Conservation (phyloP, 2,113 vertebrate species). For the Pelusios castaneus region DNA sequence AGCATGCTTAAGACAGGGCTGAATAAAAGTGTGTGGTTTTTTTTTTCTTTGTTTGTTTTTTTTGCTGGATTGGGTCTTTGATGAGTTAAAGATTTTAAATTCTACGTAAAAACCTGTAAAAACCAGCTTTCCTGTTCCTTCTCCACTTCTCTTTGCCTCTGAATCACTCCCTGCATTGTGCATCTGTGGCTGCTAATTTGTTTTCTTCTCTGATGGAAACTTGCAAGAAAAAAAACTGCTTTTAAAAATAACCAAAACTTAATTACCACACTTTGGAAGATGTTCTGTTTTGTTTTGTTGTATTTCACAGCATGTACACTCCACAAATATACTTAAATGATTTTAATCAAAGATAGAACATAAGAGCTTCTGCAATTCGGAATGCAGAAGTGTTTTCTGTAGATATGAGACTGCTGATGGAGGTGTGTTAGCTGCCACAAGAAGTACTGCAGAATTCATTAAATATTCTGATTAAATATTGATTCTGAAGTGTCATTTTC, state of each 20-base stretch:
- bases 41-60: too few relatives aligned
- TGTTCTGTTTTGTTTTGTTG: neutral
- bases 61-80: neutral
- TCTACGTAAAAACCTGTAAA: neutral
- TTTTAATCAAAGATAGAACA: neutral
- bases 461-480: neutral
- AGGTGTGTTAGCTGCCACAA: neutral
- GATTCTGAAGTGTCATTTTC: neutral
- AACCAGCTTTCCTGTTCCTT: neutral
- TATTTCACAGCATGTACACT: neutral
- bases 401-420: neutral
- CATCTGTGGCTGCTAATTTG: neutral
- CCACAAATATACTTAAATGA: too few relatives aligned
- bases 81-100: neutral
- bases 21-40: neutral
- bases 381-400: neutral
- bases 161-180: neutral
- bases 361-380: neutral
- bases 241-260: too few relatives aligned
- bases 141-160: neutral
- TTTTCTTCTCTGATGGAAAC: neutral
- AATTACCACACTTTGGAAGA: neutral
- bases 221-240: neutral
- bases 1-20: neutral
- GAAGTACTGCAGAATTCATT: neutral